Base-by-base conservation (phyloP, 1,140 invertebrate species). In the Hylaeus anthracinus region DNA sequence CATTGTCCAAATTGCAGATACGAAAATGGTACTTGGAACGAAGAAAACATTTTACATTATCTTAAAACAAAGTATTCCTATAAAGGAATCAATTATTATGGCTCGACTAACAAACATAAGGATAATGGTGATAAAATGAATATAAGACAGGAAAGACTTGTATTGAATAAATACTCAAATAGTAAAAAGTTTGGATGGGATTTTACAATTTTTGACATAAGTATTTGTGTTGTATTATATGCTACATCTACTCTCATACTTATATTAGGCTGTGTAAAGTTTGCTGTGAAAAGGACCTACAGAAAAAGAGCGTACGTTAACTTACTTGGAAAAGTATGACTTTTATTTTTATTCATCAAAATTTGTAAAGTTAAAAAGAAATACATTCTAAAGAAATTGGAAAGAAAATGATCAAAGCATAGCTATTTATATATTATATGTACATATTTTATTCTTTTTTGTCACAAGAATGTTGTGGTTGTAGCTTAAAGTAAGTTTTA, bases 141-240 rank as follows among this genome's bases (percentile, higher is more conserved):
- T 79, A 79, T 79, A 64, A 87, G 86, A 72, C 83, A 88, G 67
- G 73, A 84, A 45, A 89, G 85, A 60, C 79, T 86, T 64, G 79
- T 89, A 77, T 75, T 87, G 72, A 55, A 88, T 53, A 93, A 91
- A 71, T 88, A 92, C 86, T 76, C 87, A 1, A 87, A 88, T 80
- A 91, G 90, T 72, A 89, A 88, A 45, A 94, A 92, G 85, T 87
- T 92, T 48, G 92, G 93, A 1, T 95, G 93, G 92, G 94, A 95
- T 78, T 95, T 96, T 82, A 95, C 94, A 70, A 92, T 95, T 85
- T 94, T 96, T 83, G 97, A 97, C 91, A 94, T 97, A 84, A 95
- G 96, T 81, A 95, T 97, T 88, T 97, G 96, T 91, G 95, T 97
- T 81, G 89, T 97, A 41, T 92, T 97, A 39, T 97, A 97, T 88